Conservation (phyloP, 2,797 vertebrate species). For the Notamacropus eugenii region DNA sequence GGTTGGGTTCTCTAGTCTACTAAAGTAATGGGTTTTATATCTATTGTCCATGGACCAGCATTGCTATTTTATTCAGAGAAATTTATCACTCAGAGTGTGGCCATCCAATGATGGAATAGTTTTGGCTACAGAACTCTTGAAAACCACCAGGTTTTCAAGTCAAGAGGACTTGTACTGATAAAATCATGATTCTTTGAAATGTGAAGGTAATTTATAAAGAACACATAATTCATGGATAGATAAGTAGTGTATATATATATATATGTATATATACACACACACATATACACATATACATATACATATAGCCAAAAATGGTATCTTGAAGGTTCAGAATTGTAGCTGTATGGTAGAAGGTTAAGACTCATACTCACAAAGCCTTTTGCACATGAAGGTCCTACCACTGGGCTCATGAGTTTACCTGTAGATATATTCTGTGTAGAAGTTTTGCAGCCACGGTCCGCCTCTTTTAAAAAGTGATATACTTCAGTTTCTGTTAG, state of each 20-base stretch:
- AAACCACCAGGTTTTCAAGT: not conserved
- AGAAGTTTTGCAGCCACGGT: constrained; percentile 4
- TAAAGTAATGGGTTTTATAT: not conserved
- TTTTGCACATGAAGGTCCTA: constrained; percentile 28
- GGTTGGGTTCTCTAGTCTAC: too few species aligned
- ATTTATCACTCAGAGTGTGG: not conserved
- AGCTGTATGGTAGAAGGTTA: constrained; percentile 23
- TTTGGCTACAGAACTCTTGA: not conserved
- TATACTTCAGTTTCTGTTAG: not conserved
- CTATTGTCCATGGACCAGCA: not conserved
- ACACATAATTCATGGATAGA: not conserved
- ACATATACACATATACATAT: too few species aligned
- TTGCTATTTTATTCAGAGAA: not conserved
- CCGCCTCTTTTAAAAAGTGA: not conserved
- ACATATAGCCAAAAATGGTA: not conserved
- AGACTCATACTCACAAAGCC: constrained; percentile 29
- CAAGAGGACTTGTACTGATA: not conserved
- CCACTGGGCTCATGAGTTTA: constrained; percentile 35
- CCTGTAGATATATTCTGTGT: constrained; percentile 5
- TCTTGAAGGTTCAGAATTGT: not conserved
- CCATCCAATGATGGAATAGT: not conserved
- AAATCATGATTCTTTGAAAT: not conserved
- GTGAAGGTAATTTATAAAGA: not conserved
- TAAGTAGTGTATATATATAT: not conserved
- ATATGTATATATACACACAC: too few species aligned